Evolutionary conservation across 2,797 vertebrate species (phyloP).

Genomic region (Coregonus suidteri): DNA sequence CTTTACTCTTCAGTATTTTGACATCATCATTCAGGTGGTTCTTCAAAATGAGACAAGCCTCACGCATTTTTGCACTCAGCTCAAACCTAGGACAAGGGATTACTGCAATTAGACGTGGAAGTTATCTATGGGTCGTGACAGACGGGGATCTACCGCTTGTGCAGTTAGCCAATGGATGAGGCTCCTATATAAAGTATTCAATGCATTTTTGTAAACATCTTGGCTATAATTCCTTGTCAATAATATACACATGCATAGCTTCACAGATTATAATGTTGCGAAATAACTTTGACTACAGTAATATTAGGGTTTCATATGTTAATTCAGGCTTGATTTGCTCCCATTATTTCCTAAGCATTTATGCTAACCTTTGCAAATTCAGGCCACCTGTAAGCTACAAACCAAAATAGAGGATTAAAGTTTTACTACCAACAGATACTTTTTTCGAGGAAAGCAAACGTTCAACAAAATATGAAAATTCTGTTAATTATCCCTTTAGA

Average conservation of each 20-base stretch:
- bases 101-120: conserved; percentile 7
- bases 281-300: no score
- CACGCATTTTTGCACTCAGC: conserved; percentile 89
- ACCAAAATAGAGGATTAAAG: neutral
- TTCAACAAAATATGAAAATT: no score
- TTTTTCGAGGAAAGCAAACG: neutral
- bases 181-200: neutral
- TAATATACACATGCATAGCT: neutral
- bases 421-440: neutral
- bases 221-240: no score
- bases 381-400: neutral
- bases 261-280: neutral
- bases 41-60: conserved; percentile 88
- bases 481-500: no score
- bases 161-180: neutral
- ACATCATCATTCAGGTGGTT: conserved; percentile 81
- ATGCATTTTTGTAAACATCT: neutral
- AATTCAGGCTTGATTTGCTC: neutral
- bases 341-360: neutral
- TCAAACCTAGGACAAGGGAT: conserved; percentile 80
- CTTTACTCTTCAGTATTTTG: conserved; percentile 80
- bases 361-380: neutral
- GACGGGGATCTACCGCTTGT: neutral
- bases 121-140: neutral
- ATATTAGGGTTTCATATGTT: no score